Evolutionary conservation across 2,797 vertebrate species (phyloP), one percentile per base, ranked within the genome.

Genomic region (Dendrocincla fuliginosa): DNA sequence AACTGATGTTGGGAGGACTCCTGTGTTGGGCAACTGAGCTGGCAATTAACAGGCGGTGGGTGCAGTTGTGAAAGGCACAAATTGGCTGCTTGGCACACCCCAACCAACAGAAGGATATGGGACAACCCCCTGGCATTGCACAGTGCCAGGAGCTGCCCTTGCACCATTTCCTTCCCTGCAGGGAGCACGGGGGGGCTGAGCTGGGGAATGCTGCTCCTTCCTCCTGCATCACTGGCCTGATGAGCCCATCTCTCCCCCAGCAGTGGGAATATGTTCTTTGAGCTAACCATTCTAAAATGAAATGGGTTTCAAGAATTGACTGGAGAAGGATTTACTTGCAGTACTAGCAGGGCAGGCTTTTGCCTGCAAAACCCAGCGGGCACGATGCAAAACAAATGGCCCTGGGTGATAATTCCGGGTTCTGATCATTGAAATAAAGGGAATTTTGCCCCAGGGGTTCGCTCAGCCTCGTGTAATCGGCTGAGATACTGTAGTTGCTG

Each of bases 381-480:
- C 20, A 22, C 44, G 22, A 22, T 11, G 44, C 20, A 22, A 46
- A 46, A 12, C 11, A 18, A 12, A 30, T 28, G 41, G 18, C 30
- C 3, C 7, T 42, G 13, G 3, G 5, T 28, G 1, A 39, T 47
- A 44, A 22, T 63, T 84, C 6, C 20, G 37, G 16, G 16, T 50
- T 27, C 53, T 50, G 73, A 9, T 13, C 3, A 0, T 2, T 33
- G 67, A 44, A 32, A 14, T 2, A 18, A 28, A n/a, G 23, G 67
- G 57, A 7, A 3, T 35, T 64, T 74, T 22, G 13, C 12, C 30
- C 2, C 37, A 3, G 3, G 0, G 11, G 15, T 13, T 1, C 9
- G 2, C 9, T 0, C 0, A 32, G 9, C 33, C 41, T 41, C 2
- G 41, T 4, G 44, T 6, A 0, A 5, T 0, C 0, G 2, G 30